Base-by-base conservation (phyloP, 2,888 invertebrate species). In the Rambutsinella grinnellia region DNA sequence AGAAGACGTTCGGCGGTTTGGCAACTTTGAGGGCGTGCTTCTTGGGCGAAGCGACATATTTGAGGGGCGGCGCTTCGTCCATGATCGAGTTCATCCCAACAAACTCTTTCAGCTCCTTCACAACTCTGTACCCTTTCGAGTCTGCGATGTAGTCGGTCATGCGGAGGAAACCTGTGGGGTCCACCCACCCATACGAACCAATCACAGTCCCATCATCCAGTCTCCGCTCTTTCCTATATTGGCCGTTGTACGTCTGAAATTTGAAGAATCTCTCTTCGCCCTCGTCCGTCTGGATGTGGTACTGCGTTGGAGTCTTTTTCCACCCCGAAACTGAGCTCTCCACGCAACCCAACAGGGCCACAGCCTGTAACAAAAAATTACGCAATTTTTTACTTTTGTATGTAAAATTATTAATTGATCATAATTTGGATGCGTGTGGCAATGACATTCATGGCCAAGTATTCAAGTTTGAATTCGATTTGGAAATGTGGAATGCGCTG, bases 201-300 rank as follows among this genome's bases (percentile, higher is more conserved):
- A 95, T 91, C 61, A 95, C 95, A 2, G 94, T 94, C 75, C 85
- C 85, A 71, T 85, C 86, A 86, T 93, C 92, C 8, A 95, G 89
- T 61, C 95, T 89, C 85, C 94, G 93, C 86, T 95, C 95, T 87
- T 95, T 95, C 62, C 95, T 90, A 86, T 93, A 95, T 87, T 95
- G 95, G 0, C 95, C 95, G 85, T 93, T 94, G 85, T 92, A 90
- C 0, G 95, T 95, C 87, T 95, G 95, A 87, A 93, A 95, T 81
- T 93, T 91, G 88, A 95, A 95, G 88, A 93, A 95, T 65, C 95
- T 89, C 86, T 95, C 95, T 21, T 94, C 93, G n/a, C 95, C 95
- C 86, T 95, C 95, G 85, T 96, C 95, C 13, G 95, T 95, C 88
- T 95, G 95, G 84, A 95, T 94, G 88, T 96, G 95, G 88, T 95